phyloP scores from a whole-genome alignment of 2,888 invertebrate species.

The Papilio demoleus region DNA sequence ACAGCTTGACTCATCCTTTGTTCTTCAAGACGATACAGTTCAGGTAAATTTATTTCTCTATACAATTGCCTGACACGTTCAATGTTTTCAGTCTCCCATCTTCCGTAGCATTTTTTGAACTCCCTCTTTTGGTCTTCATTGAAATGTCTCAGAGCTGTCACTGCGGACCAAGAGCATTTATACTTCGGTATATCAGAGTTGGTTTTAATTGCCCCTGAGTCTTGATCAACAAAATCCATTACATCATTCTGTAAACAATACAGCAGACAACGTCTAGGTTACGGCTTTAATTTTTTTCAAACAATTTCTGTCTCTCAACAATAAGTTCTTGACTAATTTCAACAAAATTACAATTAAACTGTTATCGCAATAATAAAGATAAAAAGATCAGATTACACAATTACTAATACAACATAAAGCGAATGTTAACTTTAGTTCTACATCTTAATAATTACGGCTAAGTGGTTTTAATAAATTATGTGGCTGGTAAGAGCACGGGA shows the following conservation, averaged over 20 bases:
- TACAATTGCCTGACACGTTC: conserved; percentile 11
- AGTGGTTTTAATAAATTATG: too few relatives aligned
- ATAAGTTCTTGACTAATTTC: too few relatives aligned
- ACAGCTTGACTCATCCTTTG: conserved; percentile 2
- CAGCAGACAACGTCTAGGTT: too few relatives aligned
- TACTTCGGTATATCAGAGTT: conserved; percentile 19
- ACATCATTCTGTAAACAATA: conserved; percentile 19
- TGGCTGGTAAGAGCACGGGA: too few relatives aligned
- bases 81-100: conserved; percentile 20
- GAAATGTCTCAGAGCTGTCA: conserved; percentile 1
- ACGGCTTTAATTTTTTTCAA: too few relatives aligned
- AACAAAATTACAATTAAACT: too few relatives aligned
- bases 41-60: background rate
- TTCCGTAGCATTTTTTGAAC: conserved; percentile 10
- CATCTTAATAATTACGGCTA: too few relatives aligned
- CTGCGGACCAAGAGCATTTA: conserved; percentile 24
- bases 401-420: too few relatives aligned
- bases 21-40: conserved; percentile 19
- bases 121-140: background rate
- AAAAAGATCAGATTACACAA: too few relatives aligned
- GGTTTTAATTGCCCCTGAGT: conserved; percentile 2
- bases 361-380: too few relatives aligned
- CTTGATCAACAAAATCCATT: conserved; percentile 16
- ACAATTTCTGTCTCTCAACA: too few relatives aligned
- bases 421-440: too few relatives aligned